These are phyloP conservation scores for Plumapathes pennacea DNA, from an alignment of 92 coral and sea anemone species.

Conservation along the genomic window DNA sequence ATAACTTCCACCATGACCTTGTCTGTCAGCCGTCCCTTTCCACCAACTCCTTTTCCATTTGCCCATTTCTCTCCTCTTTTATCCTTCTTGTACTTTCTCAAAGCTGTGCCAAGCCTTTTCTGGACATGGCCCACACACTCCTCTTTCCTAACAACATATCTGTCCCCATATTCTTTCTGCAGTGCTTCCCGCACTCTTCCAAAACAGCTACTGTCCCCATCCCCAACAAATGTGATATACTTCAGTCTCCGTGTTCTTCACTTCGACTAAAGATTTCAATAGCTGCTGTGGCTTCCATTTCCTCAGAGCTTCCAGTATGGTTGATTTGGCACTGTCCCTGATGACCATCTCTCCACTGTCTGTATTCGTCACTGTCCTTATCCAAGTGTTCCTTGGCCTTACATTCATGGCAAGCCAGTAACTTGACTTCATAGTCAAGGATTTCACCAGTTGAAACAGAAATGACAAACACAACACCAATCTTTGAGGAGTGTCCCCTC, in stretches of 20 bases:
- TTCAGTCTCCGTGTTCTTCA: constrained; percentile 7
- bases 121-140: constrained; percentile 54
- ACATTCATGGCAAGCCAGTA: constrained; percentile 31
- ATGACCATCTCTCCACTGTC: constrained; percentile 27
- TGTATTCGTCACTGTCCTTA: constrained; percentile 11
- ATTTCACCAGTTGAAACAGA: constrained; percentile 40
- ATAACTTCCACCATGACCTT: too few species aligned
- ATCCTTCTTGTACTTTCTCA: constrained; percentile 32
- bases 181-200: constrained; percentile 41
- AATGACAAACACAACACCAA: constrained; percentile 39
- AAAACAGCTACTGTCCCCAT: constrained; percentile 43
- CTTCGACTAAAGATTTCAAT: constrained; percentile 29
- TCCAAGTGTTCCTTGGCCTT: constrained; percentile 16
- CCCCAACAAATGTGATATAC: constrained; percentile 40
- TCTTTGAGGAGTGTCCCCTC: constrained; percentile 34
- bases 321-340: constrained; percentile 25
- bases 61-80: too few species aligned
- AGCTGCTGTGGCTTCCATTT: constrained; percentile 45
- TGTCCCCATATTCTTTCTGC: constrained; percentile 18
- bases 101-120: constrained; percentile 43
- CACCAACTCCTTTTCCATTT: too few species aligned
- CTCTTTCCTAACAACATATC: constrained; percentile 26
- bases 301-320: constrained; percentile 28
- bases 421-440: constrained; percentile 34
- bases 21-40: too few species aligned